A percentile compares a stretch with the other conserved stretches of the same genome.
Evolutionary conservation across 2,888 invertebrate species (phyloP).

Genomic region (Heliconius sara): DNA sequence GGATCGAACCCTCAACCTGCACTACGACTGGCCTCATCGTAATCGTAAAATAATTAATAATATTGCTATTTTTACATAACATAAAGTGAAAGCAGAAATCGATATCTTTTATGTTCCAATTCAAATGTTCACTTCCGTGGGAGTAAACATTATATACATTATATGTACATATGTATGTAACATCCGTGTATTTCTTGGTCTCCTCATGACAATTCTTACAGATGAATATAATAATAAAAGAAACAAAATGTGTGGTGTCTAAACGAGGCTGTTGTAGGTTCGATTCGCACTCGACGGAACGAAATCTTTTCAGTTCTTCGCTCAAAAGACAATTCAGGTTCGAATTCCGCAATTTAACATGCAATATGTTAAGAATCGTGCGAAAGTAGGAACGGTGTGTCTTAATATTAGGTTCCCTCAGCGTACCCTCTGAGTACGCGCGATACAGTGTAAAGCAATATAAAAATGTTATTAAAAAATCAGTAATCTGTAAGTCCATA

Average conservation of each 20-base stretch:
- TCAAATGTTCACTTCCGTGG: constrained; percentile 7
- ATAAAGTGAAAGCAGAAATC: neutral
- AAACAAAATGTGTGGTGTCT: neutral
- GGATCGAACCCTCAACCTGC: too few relatives aligned
- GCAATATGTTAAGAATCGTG: too few relatives aligned
- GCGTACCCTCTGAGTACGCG: too few relatives aligned
- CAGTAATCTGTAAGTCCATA: neutral
- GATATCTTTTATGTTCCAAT: constrained; percentile 1
- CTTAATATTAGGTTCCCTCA: neutral
- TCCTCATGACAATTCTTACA: neutral
- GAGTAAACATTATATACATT: neutral
- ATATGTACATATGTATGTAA: neutral
- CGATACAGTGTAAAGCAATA: neutral
- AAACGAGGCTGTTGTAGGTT: neutral
- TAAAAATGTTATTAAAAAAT: neutral
- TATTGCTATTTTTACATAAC: neutral
- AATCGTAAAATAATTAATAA: too few relatives aligned
- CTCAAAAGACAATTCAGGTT: too few relatives aligned
- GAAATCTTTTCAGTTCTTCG: too few relatives aligned
- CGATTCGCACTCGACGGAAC: too few relatives aligned
- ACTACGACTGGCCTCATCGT: too few relatives aligned
- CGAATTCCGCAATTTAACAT: too few relatives aligned
- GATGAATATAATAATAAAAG: neutral
- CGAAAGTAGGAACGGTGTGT: neutral
- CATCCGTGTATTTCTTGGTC: neutral